Percentiles rank a stretch among this genome's conserved stretches.
phyloP scores from a whole-genome alignment of 2,797 vertebrate species.

The Simalia tracyae region DNA sequence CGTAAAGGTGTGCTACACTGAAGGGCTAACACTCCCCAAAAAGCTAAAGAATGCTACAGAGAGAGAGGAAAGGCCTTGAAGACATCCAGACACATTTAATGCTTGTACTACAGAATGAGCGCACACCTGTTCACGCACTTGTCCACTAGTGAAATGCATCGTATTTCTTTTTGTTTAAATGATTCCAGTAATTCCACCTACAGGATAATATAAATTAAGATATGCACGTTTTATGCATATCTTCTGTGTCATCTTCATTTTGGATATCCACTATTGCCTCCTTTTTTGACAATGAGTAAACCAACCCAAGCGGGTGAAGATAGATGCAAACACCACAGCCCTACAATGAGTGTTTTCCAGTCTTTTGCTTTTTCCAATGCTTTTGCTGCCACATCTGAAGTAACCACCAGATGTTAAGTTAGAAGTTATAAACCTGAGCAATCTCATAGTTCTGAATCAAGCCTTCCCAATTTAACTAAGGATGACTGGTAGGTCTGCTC shows the following conservation, averaged over 20 bases:
- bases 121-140: not conserved
- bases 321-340: not conserved
- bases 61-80: not conserved
- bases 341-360: not conserved
- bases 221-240: not conserved
- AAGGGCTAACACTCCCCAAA: not conserved
- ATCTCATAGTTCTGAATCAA: not conserved
- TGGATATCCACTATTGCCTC: not conserved
- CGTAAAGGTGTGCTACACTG: not conserved
- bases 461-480: not conserved
- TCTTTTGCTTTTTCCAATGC: not conserved
- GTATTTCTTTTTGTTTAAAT: not conserved
- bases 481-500: not conserved
- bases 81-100: not conserved
- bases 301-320: not conserved
- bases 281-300: not conserved
- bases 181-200: not conserved
- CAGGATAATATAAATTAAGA: not conserved
- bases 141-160: not conserved
- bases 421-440: not conserved
- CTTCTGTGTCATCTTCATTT: not conserved
- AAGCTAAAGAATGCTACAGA: not conserved
- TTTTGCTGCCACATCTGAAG: not conserved
- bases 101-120: not conserved
- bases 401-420: not conserved